Conservation (phyloP, 2,888 invertebrate species). For the Rhodophaea formosa region DNA sequence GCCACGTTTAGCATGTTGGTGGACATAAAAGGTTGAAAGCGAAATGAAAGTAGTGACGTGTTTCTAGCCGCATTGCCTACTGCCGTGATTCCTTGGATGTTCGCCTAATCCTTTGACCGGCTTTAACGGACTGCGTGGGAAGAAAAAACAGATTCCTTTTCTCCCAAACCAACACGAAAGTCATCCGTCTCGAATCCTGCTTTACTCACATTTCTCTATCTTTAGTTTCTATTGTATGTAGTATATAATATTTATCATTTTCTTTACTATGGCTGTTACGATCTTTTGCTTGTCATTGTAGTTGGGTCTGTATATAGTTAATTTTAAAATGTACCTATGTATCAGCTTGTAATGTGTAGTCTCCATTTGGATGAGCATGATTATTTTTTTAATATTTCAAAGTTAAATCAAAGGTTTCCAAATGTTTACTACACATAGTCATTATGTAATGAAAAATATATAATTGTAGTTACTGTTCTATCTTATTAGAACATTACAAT, state of each 20-base stretch:
- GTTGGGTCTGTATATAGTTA: constrained; percentile 41
- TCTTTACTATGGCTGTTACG: constrained; percentile 32
- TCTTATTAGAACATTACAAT: constrained; percentile 47
- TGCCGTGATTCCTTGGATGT: too few relatives aligned
- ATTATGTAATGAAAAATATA: constrained; percentile 48
- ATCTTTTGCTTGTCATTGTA: constrained; percentile 40
- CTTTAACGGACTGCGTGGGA: too few relatives aligned
- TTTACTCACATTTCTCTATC: constrained; percentile 3
- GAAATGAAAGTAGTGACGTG: too few relatives aligned
- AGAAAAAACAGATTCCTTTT: too few relatives aligned
- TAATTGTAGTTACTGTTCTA: constrained; percentile 48
- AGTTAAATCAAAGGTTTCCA: constrained; percentile 37
- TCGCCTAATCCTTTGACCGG: too few relatives aligned
- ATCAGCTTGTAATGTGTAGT: constrained; percentile 36
- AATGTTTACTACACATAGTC: constrained; percentile 53
- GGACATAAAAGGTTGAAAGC: too few relatives aligned
- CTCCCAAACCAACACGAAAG: too few relatives aligned
- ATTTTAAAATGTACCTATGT: constrained; percentile 28
- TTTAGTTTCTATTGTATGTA: background rate
- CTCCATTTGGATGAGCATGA: constrained; percentile 45
- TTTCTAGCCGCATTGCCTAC: too few relatives aligned
- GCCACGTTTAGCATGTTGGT: too few relatives aligned
- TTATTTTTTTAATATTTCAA: constrained; percentile 40
- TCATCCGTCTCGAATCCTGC: background rate
- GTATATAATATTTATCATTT: background rate